Percentiles rank a stretch among this genome's conserved stretches.
Evolutionary conservation across 2,888 invertebrate species (phyloP).

Genomic region (Noctua janthe): DNA sequence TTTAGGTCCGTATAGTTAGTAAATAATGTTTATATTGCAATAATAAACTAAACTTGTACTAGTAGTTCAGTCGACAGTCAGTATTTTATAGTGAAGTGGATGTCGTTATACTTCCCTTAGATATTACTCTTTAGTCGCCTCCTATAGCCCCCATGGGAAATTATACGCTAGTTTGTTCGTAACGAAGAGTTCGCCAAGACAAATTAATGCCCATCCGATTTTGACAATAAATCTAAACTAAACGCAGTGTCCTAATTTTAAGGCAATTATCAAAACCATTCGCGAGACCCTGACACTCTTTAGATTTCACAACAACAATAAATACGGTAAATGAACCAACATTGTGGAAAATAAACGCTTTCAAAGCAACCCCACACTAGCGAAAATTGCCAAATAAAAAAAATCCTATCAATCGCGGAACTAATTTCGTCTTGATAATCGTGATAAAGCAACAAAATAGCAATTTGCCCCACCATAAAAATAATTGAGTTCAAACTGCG

Average conservation of each 20-base stretch:
- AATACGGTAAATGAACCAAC: slow-evolving; percentile 51
- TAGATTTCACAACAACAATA: slow-evolving; percentile 44
- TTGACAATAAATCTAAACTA: slow-evolving; percentile 41
- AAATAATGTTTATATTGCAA: too few relatives aligned
- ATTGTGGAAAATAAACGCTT: slow-evolving; percentile 55
- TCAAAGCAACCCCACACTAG: slow-evolving; percentile 54
- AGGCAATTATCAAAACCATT: slow-evolving; percentile 34
- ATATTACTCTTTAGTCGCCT: slow-evolving; percentile 50
- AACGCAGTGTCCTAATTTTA: slow-evolving; percentile 23
- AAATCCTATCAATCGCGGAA: slow-evolving; percentile 85
- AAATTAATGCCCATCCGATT: slow-evolving; percentile 30
- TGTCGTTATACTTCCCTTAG: slow-evolving; percentile 15
- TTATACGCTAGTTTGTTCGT: slow-evolving; percentile 52
- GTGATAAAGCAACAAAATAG: slow-evolving; percentile 90
- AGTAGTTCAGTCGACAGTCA: not conserved
- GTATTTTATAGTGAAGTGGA: slow-evolving; percentile 23
- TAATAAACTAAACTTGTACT: too few relatives aligned
- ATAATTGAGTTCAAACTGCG: slow-evolving; percentile 90
- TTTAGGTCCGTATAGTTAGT: too few relatives aligned
- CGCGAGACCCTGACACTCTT: slow-evolving; percentile 21
- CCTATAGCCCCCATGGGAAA: slow-evolving; percentile 50
- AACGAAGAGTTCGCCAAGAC: slow-evolving; percentile 19
- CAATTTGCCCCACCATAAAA: slow-evolving; percentile 89
- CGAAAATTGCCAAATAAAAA: slow-evolving; percentile 74
- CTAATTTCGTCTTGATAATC: slow-evolving; percentile 89